Evolutionary conservation across 2,888 invertebrate species (phyloP).

Genomic region (Melieria omissa): DNA sequence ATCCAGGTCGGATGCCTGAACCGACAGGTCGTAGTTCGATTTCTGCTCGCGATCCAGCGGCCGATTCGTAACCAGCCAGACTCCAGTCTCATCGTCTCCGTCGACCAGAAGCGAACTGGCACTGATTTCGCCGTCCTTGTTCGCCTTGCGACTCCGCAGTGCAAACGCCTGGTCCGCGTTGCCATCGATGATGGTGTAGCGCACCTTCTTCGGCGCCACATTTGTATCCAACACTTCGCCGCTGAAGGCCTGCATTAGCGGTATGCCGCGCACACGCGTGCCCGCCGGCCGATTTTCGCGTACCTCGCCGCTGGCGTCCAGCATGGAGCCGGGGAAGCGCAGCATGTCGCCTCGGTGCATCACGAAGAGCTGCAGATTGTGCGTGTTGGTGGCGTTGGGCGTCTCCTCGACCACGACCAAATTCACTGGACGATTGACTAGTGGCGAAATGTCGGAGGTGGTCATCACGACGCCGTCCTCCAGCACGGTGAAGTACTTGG

Average conservation of each 20-base stretch:
- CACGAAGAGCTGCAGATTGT: constrained; percentile 83
- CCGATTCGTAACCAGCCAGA: constrained; percentile 79
- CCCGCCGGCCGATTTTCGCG: constrained; percentile 81
- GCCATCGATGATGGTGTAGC: constrained; percentile 83
- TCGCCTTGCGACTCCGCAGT: constrained; percentile 68
- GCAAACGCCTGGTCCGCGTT: constrained; percentile 81
- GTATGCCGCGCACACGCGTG: constrained; percentile 77
- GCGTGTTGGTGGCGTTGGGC: constrained; percentile 82
- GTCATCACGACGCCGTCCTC: constrained; percentile 92
- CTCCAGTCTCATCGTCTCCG: constrained; percentile 72
- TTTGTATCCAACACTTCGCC: constrained; percentile 62
- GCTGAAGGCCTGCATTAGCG: constrained; percentile 77
- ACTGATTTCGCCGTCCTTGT: constrained; percentile 51
- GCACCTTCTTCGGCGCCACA: constrained; percentile 69
- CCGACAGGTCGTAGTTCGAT: constrained; percentile 76
- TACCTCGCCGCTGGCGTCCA: constrained; percentile 76
- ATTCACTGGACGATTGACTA: constrained; percentile 84
- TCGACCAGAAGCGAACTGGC: constrained; percentile 53
- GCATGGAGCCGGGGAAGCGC: constrained; percentile 76
- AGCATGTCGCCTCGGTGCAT: constrained; percentile 86
- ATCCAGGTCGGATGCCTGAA: constrained; percentile 83
- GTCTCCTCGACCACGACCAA: constrained; percentile 85
- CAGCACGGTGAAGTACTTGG: constrained; percentile 87
- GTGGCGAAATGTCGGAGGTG: constrained; percentile 83
- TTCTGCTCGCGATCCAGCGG: constrained; percentile 83